Evolutionary conservation across 2,888 invertebrate species (phyloP).

Genomic region (Steinernema scapterisci): DNA sequence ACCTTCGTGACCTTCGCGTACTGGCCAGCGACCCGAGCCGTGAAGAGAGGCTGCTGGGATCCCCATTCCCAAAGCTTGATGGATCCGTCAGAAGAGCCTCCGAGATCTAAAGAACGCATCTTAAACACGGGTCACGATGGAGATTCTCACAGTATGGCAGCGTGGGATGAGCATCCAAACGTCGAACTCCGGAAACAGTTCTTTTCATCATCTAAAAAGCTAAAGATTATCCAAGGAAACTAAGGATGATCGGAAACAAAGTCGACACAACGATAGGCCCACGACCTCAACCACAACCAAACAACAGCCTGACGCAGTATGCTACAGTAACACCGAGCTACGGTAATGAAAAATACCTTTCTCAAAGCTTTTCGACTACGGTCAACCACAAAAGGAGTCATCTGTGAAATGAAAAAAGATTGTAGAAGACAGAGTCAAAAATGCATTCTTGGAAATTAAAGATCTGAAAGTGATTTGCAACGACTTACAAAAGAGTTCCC

Average conservation of each 20-base stretch:
- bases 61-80: constrained; percentile 98
- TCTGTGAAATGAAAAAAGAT: constrained; percentile 39
- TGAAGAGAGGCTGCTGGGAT: constrained; percentile 82
- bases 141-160: constrained; percentile 87
- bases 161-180: constrained; percentile 92
- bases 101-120: constrained; percentile 73
- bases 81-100: constrained; percentile 93
- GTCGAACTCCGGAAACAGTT: constrained; percentile 88
- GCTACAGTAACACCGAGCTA: constrained; percentile 33
- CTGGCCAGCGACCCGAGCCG: constrained; percentile 88
- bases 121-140: neutral
- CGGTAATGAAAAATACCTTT: constrained; percentile 78
- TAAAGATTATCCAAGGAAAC: constrained; percentile 39
- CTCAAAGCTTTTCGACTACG: constrained; percentile 93
- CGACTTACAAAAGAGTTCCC: constrained; percentile 21
- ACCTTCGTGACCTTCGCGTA: constrained; percentile 76
- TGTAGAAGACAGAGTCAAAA: constrained; percentile 29
- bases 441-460: constrained; percentile 28
- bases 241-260: neutral
- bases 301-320: neutral
- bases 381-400: constrained; percentile 88
- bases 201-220: constrained; percentile 84
- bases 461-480: neutral
- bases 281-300: constrained; percentile 36
- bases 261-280: constrained; percentile 2